phyloP scores from a whole-genome alignment of 2,797 vertebrate species.

The Ctenopoma kingsleyae region DNA sequence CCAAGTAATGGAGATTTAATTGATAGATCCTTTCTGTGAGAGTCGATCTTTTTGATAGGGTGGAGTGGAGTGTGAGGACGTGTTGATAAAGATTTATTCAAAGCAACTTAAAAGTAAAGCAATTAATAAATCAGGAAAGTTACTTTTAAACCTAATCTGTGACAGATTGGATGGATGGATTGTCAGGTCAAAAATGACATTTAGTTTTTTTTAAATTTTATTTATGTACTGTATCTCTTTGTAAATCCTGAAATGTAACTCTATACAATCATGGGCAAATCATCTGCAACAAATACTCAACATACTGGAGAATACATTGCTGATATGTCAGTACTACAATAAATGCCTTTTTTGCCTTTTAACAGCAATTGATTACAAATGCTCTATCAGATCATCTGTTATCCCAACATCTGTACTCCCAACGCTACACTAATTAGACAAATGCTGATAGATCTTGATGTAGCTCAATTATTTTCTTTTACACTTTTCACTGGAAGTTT shows the following conservation, averaged over 20 bases:
- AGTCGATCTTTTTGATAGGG: constrained; percentile 64
- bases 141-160: constrained; percentile 24
- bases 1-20: constrained; percentile 71
- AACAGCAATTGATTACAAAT: constrained; percentile 15
- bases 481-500: constrained; percentile 5
- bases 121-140: constrained; percentile 36
- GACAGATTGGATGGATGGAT: constrained; percentile 27
- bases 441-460: constrained; percentile 17
- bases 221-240: not conserved
- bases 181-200: constrained; percentile 24
- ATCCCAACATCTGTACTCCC: constrained; percentile 4
- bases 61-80: constrained; percentile 38
- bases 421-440: not conserved
- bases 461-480: not conserved
- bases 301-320: not conserved
- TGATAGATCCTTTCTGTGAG: constrained; percentile 66
- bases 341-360: constrained; percentile 2
- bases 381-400: constrained; percentile 1
- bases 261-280: constrained; percentile 10
- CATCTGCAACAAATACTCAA: constrained; percentile 8
- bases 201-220: not conserved
- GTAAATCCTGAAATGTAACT: constrained; percentile 9
- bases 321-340: not conserved
- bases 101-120: constrained; percentile 30
- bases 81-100: constrained; percentile 55